Conservation (phyloP, 2,797 vertebrate species). For the Eurystomus glaucurus region DNA sequence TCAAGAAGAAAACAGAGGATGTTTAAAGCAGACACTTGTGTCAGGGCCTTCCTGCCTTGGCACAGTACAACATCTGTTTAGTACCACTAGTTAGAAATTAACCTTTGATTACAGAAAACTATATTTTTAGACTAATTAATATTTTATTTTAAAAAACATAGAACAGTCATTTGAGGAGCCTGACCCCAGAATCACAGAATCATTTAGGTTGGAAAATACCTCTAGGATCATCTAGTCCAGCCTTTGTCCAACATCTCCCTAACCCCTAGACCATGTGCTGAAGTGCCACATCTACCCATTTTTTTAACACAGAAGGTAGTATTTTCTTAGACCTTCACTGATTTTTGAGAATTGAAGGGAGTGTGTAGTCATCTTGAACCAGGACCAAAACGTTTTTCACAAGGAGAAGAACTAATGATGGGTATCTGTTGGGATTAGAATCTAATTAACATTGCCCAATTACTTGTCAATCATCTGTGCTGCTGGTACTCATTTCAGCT, state of each 20-base stretch:
- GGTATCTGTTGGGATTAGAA: background rate
- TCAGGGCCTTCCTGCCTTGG: background rate
- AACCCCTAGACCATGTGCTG: too few species aligned
- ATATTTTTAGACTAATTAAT: background rate
- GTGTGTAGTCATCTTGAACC: background rate
- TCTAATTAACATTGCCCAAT: background rate
- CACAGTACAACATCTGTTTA: background rate
- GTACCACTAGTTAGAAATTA: conserved; percentile 2
- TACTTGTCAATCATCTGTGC: background rate
- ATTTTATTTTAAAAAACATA: conserved; percentile 24
- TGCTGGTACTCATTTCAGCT: background rate
- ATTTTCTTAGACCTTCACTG: background rate
- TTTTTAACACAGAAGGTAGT: background rate
- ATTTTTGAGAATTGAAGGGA: background rate
- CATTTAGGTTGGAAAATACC: too few species aligned
- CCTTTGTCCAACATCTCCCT: too few species aligned
- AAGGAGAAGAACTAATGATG: background rate
- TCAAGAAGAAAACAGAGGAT: background rate
- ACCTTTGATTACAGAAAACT: conserved; percentile 2
- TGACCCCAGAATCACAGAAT: background rate
- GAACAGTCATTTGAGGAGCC: background rate
- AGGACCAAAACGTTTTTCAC: background rate
- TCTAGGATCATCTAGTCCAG: too few species aligned
- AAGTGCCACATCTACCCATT: too few species aligned
- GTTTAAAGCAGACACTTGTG: conserved; percentile 11